Conservation (phyloP, 2,797 vertebrate genomes). For the Tympanoctomys barrerae region DNA sequence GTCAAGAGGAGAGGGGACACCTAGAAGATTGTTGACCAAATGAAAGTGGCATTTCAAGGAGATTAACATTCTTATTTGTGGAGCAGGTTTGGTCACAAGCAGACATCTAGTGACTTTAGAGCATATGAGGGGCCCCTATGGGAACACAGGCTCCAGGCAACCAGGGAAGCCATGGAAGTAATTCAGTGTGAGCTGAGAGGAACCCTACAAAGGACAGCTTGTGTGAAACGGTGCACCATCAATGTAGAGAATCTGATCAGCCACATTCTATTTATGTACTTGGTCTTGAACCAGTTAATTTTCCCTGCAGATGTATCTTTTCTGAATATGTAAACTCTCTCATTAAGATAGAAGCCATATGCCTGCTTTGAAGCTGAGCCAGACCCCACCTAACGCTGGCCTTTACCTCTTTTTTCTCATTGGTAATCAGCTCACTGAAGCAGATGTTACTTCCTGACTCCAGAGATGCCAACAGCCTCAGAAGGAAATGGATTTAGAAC, state of each 20-base stretch:
- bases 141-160: not conserved
- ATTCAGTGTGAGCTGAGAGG: not conserved
- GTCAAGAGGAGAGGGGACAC: not conserved
- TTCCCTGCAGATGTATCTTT: conserved; percentile 74
- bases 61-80: conserved; percentile 10
- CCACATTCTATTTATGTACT: conserved; percentile 32
- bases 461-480: conserved; percentile 75
- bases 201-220: not conserved
- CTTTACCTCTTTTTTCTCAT: conserved; percentile 78
- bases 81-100: not conserved
- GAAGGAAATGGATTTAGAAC: conserved; percentile 67
- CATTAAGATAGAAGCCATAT: conserved; percentile 82
- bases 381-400: conserved; percentile 79
- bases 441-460: conserved; percentile 81
- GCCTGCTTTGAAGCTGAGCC: conserved; percentile 79
- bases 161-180: not conserved
- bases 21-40: conserved; percentile 27
- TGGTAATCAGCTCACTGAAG: conserved; percentile 80
- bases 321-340: conserved; percentile 81
- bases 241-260: conserved; percentile 12
- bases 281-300: conserved; percentile 75
- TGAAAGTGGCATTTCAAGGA: not conserved
- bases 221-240: not conserved
- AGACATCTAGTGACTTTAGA: not conserved
- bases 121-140: not conserved